A percentile compares a stretch with the other conserved stretches of the same genome.
These are phyloP conservation scores for Tangara arthus DNA, from an alignment of 2,797 vertebrate species.

Conservation along the genomic window DNA sequence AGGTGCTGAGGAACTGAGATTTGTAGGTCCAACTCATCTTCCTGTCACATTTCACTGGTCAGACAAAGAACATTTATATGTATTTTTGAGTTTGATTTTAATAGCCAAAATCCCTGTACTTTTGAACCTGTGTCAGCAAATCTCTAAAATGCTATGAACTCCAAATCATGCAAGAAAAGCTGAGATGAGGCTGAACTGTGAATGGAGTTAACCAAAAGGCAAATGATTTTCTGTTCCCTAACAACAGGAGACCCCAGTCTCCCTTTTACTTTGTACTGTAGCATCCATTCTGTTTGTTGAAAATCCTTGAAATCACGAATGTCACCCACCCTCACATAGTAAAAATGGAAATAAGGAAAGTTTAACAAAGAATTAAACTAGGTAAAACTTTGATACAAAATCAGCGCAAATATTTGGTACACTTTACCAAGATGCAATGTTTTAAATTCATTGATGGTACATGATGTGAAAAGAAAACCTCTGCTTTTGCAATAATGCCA, in stretches of 20 bases:
- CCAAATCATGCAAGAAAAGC: background rate
- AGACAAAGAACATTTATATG: background rate
- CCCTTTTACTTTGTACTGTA: background rate
- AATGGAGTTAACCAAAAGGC: background rate
- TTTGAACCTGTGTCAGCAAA: background rate
- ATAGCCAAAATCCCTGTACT: background rate
- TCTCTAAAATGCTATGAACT: background rate
- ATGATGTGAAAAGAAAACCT: background rate
- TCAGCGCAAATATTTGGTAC: background rate
- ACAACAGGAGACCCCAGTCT: fast-evolving
- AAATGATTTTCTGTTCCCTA: background rate
- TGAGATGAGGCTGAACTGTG: background rate
- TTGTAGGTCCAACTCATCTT: background rate
- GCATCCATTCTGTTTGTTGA: background rate
- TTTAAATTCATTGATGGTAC: background rate
- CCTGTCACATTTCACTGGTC: background rate
- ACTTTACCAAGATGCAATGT: background rate
- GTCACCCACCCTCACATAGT: background rate
- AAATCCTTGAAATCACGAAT: background rate
- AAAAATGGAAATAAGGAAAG: background rate
- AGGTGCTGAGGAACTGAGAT: background rate
- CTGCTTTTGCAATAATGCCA: background rate
- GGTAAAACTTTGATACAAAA: background rate
- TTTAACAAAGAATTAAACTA: background rate
- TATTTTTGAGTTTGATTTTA: background rate